Evolutionary conservation across 2,888 invertebrate genomes (phyloP), one percentile per base, ranked within the genome.

Genomic region (Scaptomyza cyrtandrae): DNA sequence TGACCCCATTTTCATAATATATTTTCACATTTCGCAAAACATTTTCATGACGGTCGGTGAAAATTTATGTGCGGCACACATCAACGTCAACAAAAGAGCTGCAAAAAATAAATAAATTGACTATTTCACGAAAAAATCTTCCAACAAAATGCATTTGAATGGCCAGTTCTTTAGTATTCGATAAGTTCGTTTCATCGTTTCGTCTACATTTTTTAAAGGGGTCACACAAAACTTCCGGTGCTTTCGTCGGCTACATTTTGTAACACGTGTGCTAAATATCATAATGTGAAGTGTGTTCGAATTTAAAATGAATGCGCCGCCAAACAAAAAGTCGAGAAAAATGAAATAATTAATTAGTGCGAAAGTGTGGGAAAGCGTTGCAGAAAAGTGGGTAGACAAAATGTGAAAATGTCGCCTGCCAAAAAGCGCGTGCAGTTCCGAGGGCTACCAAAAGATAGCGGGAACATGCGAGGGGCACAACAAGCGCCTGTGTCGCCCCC

Each of bases 341-440:
- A 59, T 56, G 19, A 64, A 60, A 57, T 19, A 83, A 80, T 80
- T 84, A 64, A 84, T 86, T 62, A 16, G 49, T 39, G 54, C 24
- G 33, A 31, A 43, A 41, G n/a, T 19, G 49, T 44, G 55, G 27
- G 52, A 45, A 43, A 55, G 52, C 11, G n/a, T 52, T 16, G 11
- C 14, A 27, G 45, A 39, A 50, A 50, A 46, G 50, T 54, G 45
- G 46, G 46, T 29, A 16, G 29, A 59, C 35, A 63, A 45, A 48
- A 49, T 61, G 68, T 39, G 39, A 85, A 78, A 80, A 50, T 86
- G 89, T 83, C 78, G 89, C 70, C 85, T 83, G 89, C 89, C 89
- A 86, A 74, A 63, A 72, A 84, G 81, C 89, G 89, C 81, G 87
- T 88, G 87, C 82, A 84, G 54, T 62, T 48, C 48, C 70, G 56